phyloP scores from a whole-genome alignment of 1,140 invertebrate genomes.

The Nephila pilipes region DNA sequence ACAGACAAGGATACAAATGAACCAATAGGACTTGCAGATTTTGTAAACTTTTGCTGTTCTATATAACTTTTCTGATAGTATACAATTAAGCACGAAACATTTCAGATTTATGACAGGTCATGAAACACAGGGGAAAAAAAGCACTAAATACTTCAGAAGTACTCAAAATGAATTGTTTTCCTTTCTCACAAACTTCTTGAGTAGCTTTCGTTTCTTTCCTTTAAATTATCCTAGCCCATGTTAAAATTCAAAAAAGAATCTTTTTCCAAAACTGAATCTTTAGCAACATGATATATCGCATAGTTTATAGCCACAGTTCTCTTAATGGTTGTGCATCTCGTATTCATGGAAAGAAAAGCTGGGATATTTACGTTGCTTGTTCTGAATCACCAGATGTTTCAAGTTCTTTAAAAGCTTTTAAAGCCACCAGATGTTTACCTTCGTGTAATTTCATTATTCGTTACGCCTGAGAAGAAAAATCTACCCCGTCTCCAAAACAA shows the following conservation, averaged over 20 bases:
- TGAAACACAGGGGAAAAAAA: neutral
- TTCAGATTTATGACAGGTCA: neutral
- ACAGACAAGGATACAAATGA: no score
- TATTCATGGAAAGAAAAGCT: neutral
- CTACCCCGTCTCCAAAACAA: neutral
- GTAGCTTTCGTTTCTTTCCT: neutral
- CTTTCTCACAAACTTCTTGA: neutral
- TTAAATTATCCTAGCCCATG: neutral
- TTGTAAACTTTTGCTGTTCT: no score
- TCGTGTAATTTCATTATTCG: slow-evolving; percentile 54
- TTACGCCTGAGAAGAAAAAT: neutral
- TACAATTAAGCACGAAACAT: no score
- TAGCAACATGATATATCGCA: neutral
- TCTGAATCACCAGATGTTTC: slow-evolving; percentile 32
- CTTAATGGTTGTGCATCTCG: neutral
- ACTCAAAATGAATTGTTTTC: neutral
- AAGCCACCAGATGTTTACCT: slow-evolving; percentile 32
- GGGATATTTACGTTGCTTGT: neutral
- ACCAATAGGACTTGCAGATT: no score
- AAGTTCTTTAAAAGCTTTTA: neutral
- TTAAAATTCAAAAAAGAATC: neutral
- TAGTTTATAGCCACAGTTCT: neutral
- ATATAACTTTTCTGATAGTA: no score
- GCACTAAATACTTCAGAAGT: neutral
- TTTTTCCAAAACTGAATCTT: neutral